Conservation (phyloP, 2,888 invertebrate species). For the Antitype chi region DNA sequence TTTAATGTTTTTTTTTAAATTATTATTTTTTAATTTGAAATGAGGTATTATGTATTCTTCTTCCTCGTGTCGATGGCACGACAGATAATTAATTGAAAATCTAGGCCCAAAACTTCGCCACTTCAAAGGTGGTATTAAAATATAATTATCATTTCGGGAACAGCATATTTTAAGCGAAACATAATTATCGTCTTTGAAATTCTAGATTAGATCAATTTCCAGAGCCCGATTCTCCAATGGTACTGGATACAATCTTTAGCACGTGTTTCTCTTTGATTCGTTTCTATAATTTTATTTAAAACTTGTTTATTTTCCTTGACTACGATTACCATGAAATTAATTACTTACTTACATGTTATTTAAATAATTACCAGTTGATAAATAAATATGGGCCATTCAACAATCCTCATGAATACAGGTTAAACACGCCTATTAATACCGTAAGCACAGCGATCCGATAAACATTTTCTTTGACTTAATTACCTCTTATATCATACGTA, state of each 20-base stretch:
- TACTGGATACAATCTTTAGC: neutral
- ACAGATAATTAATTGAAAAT: too few relatives aligned
- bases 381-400: neutral
- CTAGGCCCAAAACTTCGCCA: too few relatives aligned
- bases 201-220: too few relatives aligned
- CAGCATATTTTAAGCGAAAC: neutral
- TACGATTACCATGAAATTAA: slow-evolving; percentile 18
- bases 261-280: neutral
- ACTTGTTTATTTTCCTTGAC: slow-evolving; percentile 7
- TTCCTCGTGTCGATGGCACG: too few relatives aligned
- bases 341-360: slow-evolving; percentile 12
- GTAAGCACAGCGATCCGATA: neutral
- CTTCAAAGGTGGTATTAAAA: neutral
- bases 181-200: neutral
- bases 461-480: neutral
- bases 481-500: neutral
- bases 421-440: neutral
- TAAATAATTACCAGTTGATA: slow-evolving; percentile 10
- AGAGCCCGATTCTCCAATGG: neutral
- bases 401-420: neutral
- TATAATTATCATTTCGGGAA: neutral
- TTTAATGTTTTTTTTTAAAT: too few relatives aligned
- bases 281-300: neutral
- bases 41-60: too few relatives aligned
- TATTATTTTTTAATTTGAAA: too few relatives aligned